Evolutionary conservation across 2,888 invertebrate genomes (phyloP), one percentile per base, ranked within the genome.

Genomic region (Halictus quadricinctus): DNA sequence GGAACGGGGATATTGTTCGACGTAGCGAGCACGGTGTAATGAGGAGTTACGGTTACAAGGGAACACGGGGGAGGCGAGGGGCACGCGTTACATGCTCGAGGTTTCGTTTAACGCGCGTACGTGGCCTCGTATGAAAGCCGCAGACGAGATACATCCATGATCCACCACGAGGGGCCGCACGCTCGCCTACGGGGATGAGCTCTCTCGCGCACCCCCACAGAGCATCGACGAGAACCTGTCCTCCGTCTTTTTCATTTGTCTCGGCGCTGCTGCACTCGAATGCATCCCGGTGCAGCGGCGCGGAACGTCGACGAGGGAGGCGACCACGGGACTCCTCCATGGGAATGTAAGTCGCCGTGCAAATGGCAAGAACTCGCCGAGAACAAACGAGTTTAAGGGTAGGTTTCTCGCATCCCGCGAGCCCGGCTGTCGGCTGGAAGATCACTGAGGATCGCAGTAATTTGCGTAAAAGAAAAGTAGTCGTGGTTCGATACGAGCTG

Each of bases 201-300:
- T 84, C 54, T 78, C 43, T 43, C 43, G 46, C 58, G n/a, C 69
- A 21, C 54, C 73, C 66, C 64, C 73, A 18, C 83, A 72, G 41
- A 41, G 29, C 72, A 76, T 13, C 60, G 60, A 48, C 66, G 79
- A 48, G 79, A 48, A 58, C 18, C 50, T 41, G 72, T 60, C 72
- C 76, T 72, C 76, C 72, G 80, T 66, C 76, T 77, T 74, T 81
- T 73, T 84, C 76, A 80, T 78, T 70, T 80, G 72, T 81, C 79
- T 58, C 70, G 79, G 21, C 58, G 46, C 64, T 21, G 79, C 13
- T 78, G 64, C 72, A 48, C 76, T 69, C 64, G 72, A 48, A 58
- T 69, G 74, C 58, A 29, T 25, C 15, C 80, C 58, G n/a, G 46
- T 36, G 64, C 48, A 73, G 15, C 25, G 50, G 75, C 50, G 70